A percentile compares a stretch with the other conserved stretches of the same genome.
Evolutionary conservation across 2,888 invertebrate genomes (phyloP).

Genomic region (Linnaemya vulpina): DNA sequence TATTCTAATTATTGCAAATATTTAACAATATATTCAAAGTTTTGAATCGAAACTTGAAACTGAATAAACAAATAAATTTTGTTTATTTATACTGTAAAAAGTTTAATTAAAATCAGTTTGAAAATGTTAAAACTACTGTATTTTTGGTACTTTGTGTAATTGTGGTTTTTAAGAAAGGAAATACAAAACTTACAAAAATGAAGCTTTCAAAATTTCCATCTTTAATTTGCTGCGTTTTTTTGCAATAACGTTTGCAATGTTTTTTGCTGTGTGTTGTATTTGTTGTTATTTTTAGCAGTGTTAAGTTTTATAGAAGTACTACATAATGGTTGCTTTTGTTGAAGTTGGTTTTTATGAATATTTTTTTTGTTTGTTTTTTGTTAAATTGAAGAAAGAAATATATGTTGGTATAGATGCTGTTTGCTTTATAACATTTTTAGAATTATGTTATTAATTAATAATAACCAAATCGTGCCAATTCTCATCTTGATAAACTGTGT

Average conservation of each 20-base stretch:
- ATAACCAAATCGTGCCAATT: slow-evolving; percentile 84
- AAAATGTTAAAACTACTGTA: slow-evolving; percentile 29
- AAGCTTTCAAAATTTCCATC: slow-evolving; percentile 46
- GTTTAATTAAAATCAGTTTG: slow-evolving; percentile 34
- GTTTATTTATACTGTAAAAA: slow-evolving; percentile 44
- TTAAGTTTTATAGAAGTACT: slow-evolving; percentile 52
- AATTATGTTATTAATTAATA: slow-evolving; percentile 79
- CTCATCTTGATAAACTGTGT: slow-evolving; percentile 84
- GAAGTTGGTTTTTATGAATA: neutral
- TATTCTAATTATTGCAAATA: slow-evolving; percentile 38
- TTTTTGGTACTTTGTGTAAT: neutral
- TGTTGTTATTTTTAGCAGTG: slow-evolving; percentile 43
- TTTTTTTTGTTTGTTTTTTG: slow-evolving; percentile 28
- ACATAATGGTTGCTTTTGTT: slow-evolving; percentile 1
- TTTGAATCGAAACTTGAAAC: neutral
- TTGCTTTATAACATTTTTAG: slow-evolving; percentile 13
- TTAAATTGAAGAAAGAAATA: slow-evolving; percentile 31
- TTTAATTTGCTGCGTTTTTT: slow-evolving; percentile 34
- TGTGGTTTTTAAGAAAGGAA: neutral
- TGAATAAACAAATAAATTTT: slow-evolving; percentile 2
- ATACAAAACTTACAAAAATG: slow-evolving; percentile 51
- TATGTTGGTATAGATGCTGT: slow-evolving; percentile 6
- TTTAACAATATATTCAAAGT: slow-evolving; percentile 27
- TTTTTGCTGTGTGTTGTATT: slow-evolving; percentile 49
- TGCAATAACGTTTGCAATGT: slow-evolving; percentile 2